Conservation (phyloP, 2,797 vertebrate species). For the Coendou prehensilis region DNA sequence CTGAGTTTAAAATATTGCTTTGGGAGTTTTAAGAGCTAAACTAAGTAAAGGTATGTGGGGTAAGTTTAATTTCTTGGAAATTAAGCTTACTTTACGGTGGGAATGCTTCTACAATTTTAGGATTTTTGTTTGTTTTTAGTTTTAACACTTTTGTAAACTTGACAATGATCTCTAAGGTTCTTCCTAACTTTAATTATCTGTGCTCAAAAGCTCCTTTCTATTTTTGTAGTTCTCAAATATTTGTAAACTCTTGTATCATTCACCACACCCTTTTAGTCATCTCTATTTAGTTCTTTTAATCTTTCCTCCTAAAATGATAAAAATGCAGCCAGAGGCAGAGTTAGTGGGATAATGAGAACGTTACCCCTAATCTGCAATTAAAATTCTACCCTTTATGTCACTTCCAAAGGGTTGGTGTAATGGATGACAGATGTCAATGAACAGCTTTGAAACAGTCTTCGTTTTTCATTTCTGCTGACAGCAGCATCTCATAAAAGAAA, state of each 20-base stretch:
- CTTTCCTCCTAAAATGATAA: slow-evolving; percentile 7
- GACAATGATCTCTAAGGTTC: slow-evolving; percentile 1
- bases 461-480: slow-evolving; percentile 67
- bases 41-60: background rate
- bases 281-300: slow-evolving; percentile 34
- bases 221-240: slow-evolving; percentile 66
- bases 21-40: slow-evolving; percentile 50
- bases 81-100: slow-evolving; percentile 31
- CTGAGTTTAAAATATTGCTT: slow-evolving; percentile 37
- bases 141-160: slow-evolving; percentile 60
- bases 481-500: slow-evolving; percentile 64
- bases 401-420: slow-evolving; percentile 53
- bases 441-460: slow-evolving; percentile 47
- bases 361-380: slow-evolving; percentile 59
- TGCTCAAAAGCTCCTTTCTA: slow-evolving; percentile 22
- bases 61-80: slow-evolving; percentile 58
- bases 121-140: background rate
- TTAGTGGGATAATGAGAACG: slow-evolving; percentile 39
- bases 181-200: slow-evolving; percentile 51
- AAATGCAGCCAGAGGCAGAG: background rate
- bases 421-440: slow-evolving; percentile 1
- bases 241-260: slow-evolving; percentile 53
- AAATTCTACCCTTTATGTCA: slow-evolving; percentile 56
- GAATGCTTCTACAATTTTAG: background rate
- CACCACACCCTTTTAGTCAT: background rate